Base-by-base conservation (phyloP, 2,113 vertebrate species). In the Regulus satrapa region DNA sequence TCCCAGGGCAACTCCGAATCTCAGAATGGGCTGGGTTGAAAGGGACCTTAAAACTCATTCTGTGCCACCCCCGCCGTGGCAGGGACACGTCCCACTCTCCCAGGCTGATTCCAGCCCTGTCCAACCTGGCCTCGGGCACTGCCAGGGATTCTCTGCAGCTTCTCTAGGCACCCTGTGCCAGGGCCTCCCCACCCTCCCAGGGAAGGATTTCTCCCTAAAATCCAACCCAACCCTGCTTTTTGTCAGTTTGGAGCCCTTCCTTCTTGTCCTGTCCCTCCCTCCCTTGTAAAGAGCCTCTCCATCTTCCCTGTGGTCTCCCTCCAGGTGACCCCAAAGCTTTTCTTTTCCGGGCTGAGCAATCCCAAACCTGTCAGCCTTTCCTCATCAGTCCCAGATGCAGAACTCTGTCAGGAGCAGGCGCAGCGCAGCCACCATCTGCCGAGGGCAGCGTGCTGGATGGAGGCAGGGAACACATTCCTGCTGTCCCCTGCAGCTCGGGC, bases 21-120 rank as follows among this genome's bases (percentile, higher is more conserved):
- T 9, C 25, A 46, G 71, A 28, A 32, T 14, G 78, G 14, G 1
- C 17, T 80, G 51, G 43, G 15, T 8, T 76, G 54, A 1, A 34
- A 62, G 14, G 54, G 25, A 48, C 46, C 25, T 40, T 23, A 75
- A 48, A 34, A 2, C 7, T 1, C 62, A 61, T 2, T 20, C 55
- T 25, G 20, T 46, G 8, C 4, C 61, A 32, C 14, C 11, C 32
- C 32, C 32, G 45, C 77, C 61, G 29, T 29, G 61, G 29, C 40
- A 82, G 38, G 20, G n/a, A 54, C 77, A 59, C 14, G 11, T 75
- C 0, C 52, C 62, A 16, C 54, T 31, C 3, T 12, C 18, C 54
- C 62, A 75, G 62, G 29, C 0, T 21, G 11, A 25, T 59, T 40
- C 25, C 1, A 73, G 1, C 19, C 16, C 52, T 0, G 0, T 52